A percentile compares a stretch with the other conserved stretches of the same genome.
phyloP scores from a whole-genome alignment of 2,797 vertebrate species.

The Dicrostonyx torquatus region DNA sequence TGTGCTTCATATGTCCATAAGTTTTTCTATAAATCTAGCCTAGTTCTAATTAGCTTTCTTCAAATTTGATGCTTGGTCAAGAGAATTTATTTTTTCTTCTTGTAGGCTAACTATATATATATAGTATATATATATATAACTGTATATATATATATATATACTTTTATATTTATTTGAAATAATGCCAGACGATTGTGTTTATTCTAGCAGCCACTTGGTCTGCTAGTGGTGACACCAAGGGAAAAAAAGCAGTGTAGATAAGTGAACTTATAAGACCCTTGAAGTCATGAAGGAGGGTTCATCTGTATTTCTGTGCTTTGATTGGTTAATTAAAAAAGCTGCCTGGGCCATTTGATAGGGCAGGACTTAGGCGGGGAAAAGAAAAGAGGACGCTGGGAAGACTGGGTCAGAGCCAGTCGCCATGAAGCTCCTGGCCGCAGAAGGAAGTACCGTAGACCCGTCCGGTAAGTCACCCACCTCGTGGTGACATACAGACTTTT shows the following conservation, averaged over 20 bases:
- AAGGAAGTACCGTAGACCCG: too few species aligned
- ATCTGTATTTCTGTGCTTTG: too few species aligned
- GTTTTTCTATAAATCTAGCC: not conserved
- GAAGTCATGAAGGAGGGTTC: too few species aligned
- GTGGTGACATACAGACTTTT: too few species aligned
- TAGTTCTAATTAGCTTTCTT: conserved; percentile 5
- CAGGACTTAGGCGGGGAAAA: too few species aligned
- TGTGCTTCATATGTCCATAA: not conserved
- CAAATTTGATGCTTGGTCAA: not conserved
- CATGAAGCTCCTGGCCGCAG: too few species aligned
- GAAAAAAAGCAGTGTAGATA: not conserved
- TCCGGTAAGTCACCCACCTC: too few species aligned
- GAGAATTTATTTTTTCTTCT: not conserved
- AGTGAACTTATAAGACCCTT: conserved; percentile 44
- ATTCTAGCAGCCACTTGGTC: conserved; percentile 10
- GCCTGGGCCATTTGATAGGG: too few species aligned
- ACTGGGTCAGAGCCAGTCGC: too few species aligned
- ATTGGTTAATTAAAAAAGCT: too few species aligned
- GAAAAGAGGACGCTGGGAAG: too few species aligned
- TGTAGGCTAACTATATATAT: not conserved
- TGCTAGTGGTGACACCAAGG: not conserved
- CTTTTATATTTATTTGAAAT: conserved; percentile 36
- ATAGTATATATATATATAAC: not conserved
- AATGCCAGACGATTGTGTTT: conserved; percentile 25
- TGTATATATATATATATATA: not conserved